Evolutionary conservation across 2,113 vertebrate species (phyloP).

Genomic region (Polypterus senegalus): DNA sequence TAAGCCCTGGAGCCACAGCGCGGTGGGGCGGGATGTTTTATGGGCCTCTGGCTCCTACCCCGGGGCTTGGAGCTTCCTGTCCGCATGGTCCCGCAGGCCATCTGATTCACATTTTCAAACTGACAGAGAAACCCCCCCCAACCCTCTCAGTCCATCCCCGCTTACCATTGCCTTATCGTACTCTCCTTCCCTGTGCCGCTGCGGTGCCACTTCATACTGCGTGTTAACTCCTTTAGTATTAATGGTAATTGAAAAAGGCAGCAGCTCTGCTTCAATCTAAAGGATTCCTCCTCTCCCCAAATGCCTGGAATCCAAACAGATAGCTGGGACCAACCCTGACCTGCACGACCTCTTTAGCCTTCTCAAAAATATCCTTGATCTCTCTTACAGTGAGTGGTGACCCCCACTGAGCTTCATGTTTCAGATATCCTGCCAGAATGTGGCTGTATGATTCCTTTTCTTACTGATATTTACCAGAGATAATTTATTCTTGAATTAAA

Average conservation of each 20-base stretch:
- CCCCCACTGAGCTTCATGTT: neutral
- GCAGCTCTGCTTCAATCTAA: neutral
- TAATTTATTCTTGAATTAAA: too few relatives aligned
- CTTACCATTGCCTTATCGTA: neutral
- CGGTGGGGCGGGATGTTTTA: conserved; percentile 11
- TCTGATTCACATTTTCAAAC: conserved; percentile 11
- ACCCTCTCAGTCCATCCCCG: neutral
- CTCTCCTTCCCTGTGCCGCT: too few relatives aligned
- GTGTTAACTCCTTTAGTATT: neutral
- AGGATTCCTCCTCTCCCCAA: neutral
- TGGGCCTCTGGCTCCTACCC: conserved; percentile 15
- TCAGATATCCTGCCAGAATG: too few relatives aligned
- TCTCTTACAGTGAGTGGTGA: neutral
- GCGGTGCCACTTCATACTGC: neutral
- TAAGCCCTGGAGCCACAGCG: conserved; percentile 19
- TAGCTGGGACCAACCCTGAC: neutral
- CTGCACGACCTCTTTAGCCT: neutral
- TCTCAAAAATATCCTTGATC: neutral
- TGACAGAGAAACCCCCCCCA: neutral
- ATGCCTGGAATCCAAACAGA: neutral
- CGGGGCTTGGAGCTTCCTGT: conserved; percentile 7
- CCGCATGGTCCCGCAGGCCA: conserved; percentile 4
- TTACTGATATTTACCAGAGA: too few relatives aligned
- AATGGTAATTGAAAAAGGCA: conserved; percentile 8
- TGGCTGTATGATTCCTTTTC: too few relatives aligned